phyloP scores from a whole-genome alignment of 2,113 vertebrate genomes.

The Poeciliopsis occidentalis region DNA sequence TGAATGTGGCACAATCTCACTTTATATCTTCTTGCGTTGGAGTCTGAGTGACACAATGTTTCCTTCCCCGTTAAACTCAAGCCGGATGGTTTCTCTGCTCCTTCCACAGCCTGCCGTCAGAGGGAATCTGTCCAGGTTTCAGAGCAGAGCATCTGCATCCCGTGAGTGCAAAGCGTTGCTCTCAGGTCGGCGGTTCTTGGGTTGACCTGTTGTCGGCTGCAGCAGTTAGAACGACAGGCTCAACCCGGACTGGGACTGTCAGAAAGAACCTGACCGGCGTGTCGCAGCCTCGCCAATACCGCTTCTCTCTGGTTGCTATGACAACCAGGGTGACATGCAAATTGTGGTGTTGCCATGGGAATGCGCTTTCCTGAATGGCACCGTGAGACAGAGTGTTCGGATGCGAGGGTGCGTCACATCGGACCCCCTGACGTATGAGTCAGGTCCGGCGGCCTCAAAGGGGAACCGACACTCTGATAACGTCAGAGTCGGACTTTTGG shows the following conservation, averaged over 20 bases:
- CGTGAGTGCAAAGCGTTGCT: conserved; percentile 5
- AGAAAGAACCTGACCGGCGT: conserved; percentile 38
- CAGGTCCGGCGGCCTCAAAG: neutral
- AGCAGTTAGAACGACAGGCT: conserved; percentile 17
- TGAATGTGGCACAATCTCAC: too few relatives aligned
- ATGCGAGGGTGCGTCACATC: conserved; percentile 18
- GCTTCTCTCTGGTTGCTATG: conserved; percentile 62
- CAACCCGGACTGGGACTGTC: conserved; percentile 17
- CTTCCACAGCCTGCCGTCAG: too few relatives aligned
- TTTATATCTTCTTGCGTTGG: too few relatives aligned
- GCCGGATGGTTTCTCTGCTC: too few relatives aligned
- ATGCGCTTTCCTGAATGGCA: conserved; percentile 43
- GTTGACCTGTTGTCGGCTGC: neutral
- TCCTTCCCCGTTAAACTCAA: too few relatives aligned
- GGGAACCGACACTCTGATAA: neutral
- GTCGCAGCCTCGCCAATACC: conserved; percentile 46
- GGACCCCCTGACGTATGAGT: conserved; percentile 21
- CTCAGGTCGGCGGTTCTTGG: neutral
- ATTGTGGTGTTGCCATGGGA: conserved; percentile 76
- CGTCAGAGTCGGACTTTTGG: conserved; percentile 15
- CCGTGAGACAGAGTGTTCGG: conserved; percentile 11
- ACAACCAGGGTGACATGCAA: conserved; percentile 70
- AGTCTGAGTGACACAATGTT: too few relatives aligned
- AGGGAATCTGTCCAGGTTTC: too few relatives aligned
- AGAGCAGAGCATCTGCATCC: neutral